Conservation (phyloP, 30 jellyfish, hydroid and myxozoan species). For the Hydractinia symbiolongicarpus region DNA sequence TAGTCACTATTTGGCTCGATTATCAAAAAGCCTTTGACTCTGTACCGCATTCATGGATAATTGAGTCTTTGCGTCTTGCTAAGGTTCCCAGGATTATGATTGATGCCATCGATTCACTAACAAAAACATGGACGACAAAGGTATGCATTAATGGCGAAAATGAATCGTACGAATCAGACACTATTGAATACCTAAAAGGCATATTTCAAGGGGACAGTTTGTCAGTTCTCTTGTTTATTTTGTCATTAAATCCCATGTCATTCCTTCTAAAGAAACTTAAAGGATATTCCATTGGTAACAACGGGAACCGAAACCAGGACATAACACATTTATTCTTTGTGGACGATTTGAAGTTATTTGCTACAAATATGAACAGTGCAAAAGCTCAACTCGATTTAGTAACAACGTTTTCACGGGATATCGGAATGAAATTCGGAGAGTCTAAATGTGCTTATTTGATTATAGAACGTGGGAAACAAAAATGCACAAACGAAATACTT, state of each 20-base stretch:
- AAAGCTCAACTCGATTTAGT: slow-evolving; percentile 2
- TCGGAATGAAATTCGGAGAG: slow-evolving; percentile 8
- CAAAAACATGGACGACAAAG: not conserved
- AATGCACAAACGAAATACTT: not conserved
- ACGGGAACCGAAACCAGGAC: not conserved
- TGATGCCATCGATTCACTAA: not conserved
- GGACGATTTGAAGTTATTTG: slow-evolving; percentile 10
- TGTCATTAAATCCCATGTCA: slow-evolving; percentile 1
- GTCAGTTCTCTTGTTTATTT: not conserved
- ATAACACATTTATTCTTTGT: slow-evolving; percentile 2
- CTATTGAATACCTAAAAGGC: not conserved
- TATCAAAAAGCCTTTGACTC: slow-evolving; percentile 12
- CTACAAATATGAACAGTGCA: not conserved
- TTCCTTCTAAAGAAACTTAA: slow-evolving; percentile 9
- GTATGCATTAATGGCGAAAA: not conserved
- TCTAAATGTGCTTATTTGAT: slow-evolving; percentile 9
- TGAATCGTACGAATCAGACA: too few species aligned
- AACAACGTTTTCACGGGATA: not conserved
- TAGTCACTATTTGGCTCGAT: slow-evolving; percentile 15
- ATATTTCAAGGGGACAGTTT: slow-evolving; percentile 12
- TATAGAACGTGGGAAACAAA: not conserved
- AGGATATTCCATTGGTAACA: not conserved
- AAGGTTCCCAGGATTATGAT: not conserved
- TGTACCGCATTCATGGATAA: slow-evolving; percentile 2
- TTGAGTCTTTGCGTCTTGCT: not conserved